These are phyloP conservation scores for Chamaetylas fuelleborni DNA, from an alignment of 2,113 vertebrate species.

Conservation along the genomic window DNA sequence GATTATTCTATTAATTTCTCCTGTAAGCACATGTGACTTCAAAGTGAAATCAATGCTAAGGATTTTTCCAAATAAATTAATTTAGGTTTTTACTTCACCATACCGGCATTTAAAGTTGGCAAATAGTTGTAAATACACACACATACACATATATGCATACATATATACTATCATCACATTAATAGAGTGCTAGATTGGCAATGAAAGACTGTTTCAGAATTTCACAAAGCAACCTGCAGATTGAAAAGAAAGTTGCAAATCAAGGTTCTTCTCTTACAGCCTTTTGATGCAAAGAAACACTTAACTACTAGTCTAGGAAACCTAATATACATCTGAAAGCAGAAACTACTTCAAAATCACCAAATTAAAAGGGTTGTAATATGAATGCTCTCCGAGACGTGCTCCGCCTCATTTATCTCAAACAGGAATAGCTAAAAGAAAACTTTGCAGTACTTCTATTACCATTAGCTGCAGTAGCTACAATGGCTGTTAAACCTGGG, in stretches of 20 bases:
- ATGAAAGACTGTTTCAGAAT: background rate
- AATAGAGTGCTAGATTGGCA: fast-evolving
- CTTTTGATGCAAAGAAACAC: background rate
- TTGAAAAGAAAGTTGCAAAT: background rate
- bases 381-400: background rate
- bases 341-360: background rate
- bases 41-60: background rate
- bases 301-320: background rate
- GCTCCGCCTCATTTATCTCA: background rate
- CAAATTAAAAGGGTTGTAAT: background rate
- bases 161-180: background rate
- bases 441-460: background rate
- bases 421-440: background rate
- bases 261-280: background rate
- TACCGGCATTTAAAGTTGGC: background rate
- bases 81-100: background rate
- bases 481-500: background rate
- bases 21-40: background rate
- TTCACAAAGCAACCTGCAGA: background rate
- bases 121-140: background rate
- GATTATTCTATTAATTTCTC: background rate
- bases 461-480: background rate
- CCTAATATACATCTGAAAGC: background rate
- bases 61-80: background rate
- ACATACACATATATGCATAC: background rate